Conservation (phyloP, 1,140 invertebrate genomes). For the Oncopodura yosiiana region DNA sequence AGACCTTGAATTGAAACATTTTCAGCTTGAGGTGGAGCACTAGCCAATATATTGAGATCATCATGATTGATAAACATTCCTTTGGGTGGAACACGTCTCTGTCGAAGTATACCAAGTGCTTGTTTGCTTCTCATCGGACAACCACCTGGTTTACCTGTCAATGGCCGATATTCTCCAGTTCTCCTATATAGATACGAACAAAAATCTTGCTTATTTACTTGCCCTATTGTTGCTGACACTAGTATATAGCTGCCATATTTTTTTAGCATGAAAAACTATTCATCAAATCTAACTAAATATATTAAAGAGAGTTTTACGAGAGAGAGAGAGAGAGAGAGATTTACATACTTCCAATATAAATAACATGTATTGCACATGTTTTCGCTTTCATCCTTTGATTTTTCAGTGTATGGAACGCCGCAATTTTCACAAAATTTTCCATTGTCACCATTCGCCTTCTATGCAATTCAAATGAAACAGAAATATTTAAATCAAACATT, state of each 20-base stretch:
- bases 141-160: too few species aligned
- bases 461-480: too few species aligned
- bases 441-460: constrained; percentile 14
- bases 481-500: too few species aligned
- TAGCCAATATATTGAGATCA: constrained; percentile 79
- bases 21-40: constrained; percentile 55
- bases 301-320: too few species aligned
- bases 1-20: constrained; percentile 77
- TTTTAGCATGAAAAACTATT: too few species aligned
- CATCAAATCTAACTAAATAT: too few species aligned
- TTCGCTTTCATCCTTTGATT: constrained; percentile 55
- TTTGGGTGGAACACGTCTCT: constrained; percentile 83
- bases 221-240: constrained; percentile 15
- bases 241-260: constrained; percentile 13
- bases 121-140: constrained; percentile 45
- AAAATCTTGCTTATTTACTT: constrained; percentile 7
- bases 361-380: constrained; percentile 31
- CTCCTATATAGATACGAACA: constrained; percentile 34
- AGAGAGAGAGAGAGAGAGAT: too few species aligned
- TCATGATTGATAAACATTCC: constrained; percentile 96
- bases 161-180: constrained; percentile 55
- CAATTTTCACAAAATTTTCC: constrained; percentile 57
- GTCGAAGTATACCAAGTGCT: constrained; percentile 48
- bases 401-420: constrained; percentile 60
- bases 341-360: constrained; percentile 31